These are phyloP conservation scores for Spisula solida DNA, from an alignment of 2,888 invertebrate genomes.

Conservation along the genomic window DNA sequence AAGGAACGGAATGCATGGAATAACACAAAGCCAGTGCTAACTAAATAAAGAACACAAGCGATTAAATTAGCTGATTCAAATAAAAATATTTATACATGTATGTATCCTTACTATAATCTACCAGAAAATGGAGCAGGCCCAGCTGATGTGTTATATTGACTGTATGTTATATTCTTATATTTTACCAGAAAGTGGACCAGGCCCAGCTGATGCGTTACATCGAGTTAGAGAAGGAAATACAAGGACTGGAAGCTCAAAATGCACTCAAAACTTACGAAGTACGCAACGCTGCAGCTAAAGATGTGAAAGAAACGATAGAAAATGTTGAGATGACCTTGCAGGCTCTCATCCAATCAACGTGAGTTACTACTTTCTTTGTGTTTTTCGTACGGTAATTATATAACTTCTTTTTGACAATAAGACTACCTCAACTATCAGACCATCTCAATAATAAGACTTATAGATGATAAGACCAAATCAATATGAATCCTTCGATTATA, in stretches of 20 bases:
- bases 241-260: slow-evolving; percentile 84
- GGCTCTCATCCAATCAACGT: background rate
- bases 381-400: too few relatives aligned
- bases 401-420: too few relatives aligned
- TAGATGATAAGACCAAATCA: too few relatives aligned
- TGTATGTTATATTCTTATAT: background rate
- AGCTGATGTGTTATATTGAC: slow-evolving; percentile 83
- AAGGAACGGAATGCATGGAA: too few relatives aligned
- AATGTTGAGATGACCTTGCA: slow-evolving; percentile 78
- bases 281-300: slow-evolving; percentile 85
- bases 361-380: background rate
- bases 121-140: slow-evolving; percentile 55
- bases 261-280: slow-evolving; percentile 86
- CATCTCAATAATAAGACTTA: too few relatives aligned
- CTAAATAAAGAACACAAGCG: too few relatives aligned
- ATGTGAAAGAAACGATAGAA: slow-evolving; percentile 83
- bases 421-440: too few relatives aligned
- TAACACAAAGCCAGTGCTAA: too few relatives aligned
- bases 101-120: background rate
- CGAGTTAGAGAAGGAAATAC: slow-evolving; percentile 87
- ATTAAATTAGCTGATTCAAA: too few relatives aligned
- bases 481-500: too few relatives aligned
- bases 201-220: slow-evolving; percentile 81
- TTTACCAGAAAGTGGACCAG: slow-evolving; percentile 56
- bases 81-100: too few relatives aligned